Conservation (phyloP, 2,888 invertebrate genomes). For the Brachypalpus laphriformis region DNA sequence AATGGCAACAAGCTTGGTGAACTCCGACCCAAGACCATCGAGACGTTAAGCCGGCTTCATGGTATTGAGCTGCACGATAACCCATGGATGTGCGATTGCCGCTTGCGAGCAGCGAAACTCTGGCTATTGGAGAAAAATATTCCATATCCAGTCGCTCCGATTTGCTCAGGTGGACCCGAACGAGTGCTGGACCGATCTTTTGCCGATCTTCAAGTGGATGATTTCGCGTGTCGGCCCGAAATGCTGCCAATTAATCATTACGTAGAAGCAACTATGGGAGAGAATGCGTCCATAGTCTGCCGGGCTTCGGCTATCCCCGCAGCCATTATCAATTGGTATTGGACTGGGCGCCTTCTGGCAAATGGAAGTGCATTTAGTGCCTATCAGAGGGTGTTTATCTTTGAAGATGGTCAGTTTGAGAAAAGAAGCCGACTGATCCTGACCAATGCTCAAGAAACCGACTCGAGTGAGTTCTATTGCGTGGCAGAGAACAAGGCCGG, state of each 20-base stretch:
- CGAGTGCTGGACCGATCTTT: slow-evolving; percentile 89
- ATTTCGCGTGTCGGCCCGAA: slow-evolving; percentile 94
- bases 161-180: slow-evolving; percentile 89
- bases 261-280: slow-evolving; percentile 90
- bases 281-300: slow-evolving; percentile 93
- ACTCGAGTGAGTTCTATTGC: slow-evolving; percentile 93
- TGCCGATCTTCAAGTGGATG: slow-evolving; percentile 90
- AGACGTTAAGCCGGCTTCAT: slow-evolving; percentile 88
- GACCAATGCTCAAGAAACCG: slow-evolving; percentile 92
- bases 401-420: slow-evolving; percentile 90
- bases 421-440: slow-evolving; percentile 90
- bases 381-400: slow-evolving; percentile 89
- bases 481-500: slow-evolving; percentile 95
- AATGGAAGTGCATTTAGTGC: slow-evolving; percentile 92
- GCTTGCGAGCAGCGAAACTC: slow-evolving; percentile 90
- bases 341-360: slow-evolving; percentile 90
- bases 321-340: slow-evolving; percentile 93
- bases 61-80: slow-evolving; percentile 93
- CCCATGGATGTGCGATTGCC: slow-evolving; percentile 95
- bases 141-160: slow-evolving; percentile 90
- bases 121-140: slow-evolving; percentile 92
- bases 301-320: slow-evolving; percentile 91
- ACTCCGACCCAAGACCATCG: slow-evolving; percentile 88
- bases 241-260: slow-evolving; percentile 89
- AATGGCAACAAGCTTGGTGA: slow-evolving; percentile 92